phyloP scores from a whole-genome alignment of 1,140 invertebrate species.

The Callitettix versicolor region DNA sequence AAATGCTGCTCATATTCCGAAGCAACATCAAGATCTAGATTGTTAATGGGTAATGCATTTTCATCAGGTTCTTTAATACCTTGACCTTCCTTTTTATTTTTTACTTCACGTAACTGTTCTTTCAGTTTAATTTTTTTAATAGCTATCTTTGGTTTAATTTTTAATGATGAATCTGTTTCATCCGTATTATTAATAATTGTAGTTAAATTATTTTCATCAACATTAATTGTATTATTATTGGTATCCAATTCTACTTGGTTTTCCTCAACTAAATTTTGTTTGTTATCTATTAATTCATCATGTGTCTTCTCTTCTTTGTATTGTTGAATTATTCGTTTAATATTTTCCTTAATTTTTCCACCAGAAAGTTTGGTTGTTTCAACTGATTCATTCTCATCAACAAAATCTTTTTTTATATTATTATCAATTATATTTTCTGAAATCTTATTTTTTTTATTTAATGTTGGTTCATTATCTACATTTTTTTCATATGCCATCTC shows the following conservation, averaged over 20 bases:
- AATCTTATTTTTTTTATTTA: not conserved
- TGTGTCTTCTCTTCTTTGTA: not conserved
- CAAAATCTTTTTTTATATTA: not conserved
- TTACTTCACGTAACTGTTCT: too few species aligned
- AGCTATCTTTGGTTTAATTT: constrained; percentile 12
- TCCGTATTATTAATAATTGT: constrained; percentile 14
- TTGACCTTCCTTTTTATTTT: too few species aligned
- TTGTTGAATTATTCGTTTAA: not conserved
- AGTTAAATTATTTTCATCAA: constrained; percentile 1
- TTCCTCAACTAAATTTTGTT: not conserved
- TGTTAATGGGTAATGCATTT: too few species aligned
- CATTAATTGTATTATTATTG: not conserved
- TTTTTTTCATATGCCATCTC: not conserved
- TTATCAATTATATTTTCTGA: not conserved
- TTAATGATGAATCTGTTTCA: constrained; percentile 3
- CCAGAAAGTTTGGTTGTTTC: too few species aligned
- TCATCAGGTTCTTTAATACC: too few species aligned
- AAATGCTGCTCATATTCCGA: too few species aligned
- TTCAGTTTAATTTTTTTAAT: not conserved
- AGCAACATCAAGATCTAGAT: too few species aligned
- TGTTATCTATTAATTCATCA: not conserved
- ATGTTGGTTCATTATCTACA: not conserved
- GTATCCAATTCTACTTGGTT: not conserved
- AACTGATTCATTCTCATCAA: too few species aligned
- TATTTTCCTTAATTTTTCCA: not conserved